These are phyloP conservation scores for Gonatopus flavifemur DNA, from an alignment of 1,140 invertebrate genomes.

Conservation along the genomic window DNA sequence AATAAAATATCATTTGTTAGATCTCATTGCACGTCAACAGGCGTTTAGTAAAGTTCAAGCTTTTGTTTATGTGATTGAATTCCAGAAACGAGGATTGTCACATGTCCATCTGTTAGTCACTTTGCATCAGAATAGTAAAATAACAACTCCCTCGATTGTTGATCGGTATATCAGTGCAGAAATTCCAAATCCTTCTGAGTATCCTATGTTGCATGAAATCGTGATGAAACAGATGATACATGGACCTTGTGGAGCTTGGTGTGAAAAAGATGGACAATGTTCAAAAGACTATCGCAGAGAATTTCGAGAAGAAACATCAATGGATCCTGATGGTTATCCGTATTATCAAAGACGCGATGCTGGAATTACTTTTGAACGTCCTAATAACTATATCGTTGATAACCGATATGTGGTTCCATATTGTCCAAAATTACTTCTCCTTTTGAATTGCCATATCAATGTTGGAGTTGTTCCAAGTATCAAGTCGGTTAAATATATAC, in stretches of 20 bases:
- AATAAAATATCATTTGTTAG: too few relatives aligned
- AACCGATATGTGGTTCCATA: constrained; percentile 39
- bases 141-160: background rate
- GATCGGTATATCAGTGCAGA: background rate
- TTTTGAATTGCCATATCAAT: too few relatives aligned
- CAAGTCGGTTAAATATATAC: too few relatives aligned
- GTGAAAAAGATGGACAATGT: constrained; percentile 42
- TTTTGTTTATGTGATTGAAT: too few relatives aligned
- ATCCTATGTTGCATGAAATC: constrained; percentile 39
- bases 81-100: too few relatives aligned
- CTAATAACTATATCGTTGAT: constrained; percentile 17
- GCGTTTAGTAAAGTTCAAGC: too few relatives aligned
- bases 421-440: too few relatives aligned
- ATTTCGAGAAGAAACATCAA: constrained; percentile 33
- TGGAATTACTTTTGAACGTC: constrained; percentile 5
- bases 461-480: too few relatives aligned
- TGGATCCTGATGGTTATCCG: constrained; percentile 39
- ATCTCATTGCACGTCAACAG: too few relatives aligned
- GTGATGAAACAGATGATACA: constrained; percentile 50
- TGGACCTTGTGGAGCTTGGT: constrained; percentile 35
- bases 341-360: constrained; percentile 16
- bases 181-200: too few relatives aligned
- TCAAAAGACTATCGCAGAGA: constrained; percentile 44
- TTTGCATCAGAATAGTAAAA: background rate
- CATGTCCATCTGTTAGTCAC: too few relatives aligned